Conservation (phyloP, 2,113 vertebrate species). For the Dasyornis broadbenti region DNA sequence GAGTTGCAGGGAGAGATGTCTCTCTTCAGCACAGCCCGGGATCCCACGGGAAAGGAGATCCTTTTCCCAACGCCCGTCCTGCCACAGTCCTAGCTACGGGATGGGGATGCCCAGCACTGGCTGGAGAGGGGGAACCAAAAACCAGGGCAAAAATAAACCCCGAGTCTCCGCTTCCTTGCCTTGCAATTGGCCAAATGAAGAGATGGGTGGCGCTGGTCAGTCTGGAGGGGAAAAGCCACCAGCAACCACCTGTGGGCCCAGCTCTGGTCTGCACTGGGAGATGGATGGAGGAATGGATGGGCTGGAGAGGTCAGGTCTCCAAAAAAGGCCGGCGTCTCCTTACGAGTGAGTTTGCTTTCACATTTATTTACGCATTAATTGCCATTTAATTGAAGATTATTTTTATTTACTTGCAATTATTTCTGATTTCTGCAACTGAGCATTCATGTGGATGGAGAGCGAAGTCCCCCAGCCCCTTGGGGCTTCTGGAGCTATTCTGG, state of each 20-base stretch:
- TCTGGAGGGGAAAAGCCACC: neutral
- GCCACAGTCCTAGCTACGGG: neutral
- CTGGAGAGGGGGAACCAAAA: neutral
- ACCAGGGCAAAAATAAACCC: neutral
- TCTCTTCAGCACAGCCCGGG: slow-evolving; percentile 15
- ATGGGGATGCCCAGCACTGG: fast-evolving
- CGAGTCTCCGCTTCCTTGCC: neutral
- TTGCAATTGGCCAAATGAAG: neutral
- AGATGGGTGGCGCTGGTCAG: neutral
- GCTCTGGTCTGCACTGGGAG: neutral
- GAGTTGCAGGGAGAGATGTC: slow-evolving; percentile 60
- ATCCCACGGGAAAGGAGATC: neutral
- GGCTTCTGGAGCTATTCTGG: neutral
- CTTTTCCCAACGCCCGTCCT: neutral
- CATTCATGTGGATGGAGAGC: neutral
- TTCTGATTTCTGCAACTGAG: neutral
- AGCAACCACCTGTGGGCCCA: neutral
- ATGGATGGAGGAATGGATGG: neutral
- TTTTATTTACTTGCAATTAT: neutral
- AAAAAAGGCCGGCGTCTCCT: neutral
- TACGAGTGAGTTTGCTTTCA: neutral
- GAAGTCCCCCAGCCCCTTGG: neutral
- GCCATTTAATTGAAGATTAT: neutral
- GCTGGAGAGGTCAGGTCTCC: neutral
- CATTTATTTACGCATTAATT: neutral